Conservation (phyloP, 2,888 invertebrate species). For the Iphiclides podalirius region DNA sequence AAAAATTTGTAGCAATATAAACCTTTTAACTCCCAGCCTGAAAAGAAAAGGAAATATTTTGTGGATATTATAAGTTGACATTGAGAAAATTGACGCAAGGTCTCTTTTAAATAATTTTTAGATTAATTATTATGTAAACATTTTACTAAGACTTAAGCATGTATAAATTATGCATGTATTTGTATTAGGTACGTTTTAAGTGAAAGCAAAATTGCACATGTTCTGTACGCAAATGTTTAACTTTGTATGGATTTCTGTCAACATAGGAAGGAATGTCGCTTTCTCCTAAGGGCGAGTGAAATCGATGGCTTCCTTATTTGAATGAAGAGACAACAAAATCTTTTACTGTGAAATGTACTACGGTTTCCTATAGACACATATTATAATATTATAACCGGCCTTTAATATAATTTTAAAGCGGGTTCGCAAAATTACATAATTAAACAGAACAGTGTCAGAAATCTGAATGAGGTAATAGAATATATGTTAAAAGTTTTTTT, state of each 20-base stretch:
- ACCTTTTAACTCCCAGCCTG: conserved; percentile 96
- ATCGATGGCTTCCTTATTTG: conserved; percentile 19
- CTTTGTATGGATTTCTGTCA: conserved; percentile 33
- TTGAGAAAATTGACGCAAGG: conserved; percentile 5
- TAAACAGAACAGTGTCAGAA: too few species aligned
- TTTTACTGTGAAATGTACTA: too few species aligned
- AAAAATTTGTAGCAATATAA: conserved; percentile 97
- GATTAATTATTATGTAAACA: not conserved
- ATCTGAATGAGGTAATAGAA: too few species aligned
- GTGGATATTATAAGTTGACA: not conserved
- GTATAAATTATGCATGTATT: conserved; percentile 20
- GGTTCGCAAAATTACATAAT: too few species aligned
- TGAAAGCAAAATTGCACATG: conserved; percentile 31
- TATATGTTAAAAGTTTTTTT: too few species aligned
- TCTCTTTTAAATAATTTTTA: not conserved
- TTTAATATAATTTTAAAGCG: too few species aligned
- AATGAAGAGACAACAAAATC: not conserved
- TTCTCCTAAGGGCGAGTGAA: conserved; percentile 26
- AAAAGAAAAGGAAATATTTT: conserved; percentile 57
- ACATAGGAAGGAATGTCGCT: conserved; percentile 18
- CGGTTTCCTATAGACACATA: too few species aligned
- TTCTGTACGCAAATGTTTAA: conserved; percentile 40
- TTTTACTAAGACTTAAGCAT: not conserved
- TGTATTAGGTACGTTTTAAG: conserved; percentile 15
- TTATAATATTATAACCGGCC: too few species aligned